Percentiles rank a stretch among this genome's conserved stretches.
phyloP scores from a whole-genome alignment of 2,797 vertebrate genomes.

The Danio aesculapii region DNA sequence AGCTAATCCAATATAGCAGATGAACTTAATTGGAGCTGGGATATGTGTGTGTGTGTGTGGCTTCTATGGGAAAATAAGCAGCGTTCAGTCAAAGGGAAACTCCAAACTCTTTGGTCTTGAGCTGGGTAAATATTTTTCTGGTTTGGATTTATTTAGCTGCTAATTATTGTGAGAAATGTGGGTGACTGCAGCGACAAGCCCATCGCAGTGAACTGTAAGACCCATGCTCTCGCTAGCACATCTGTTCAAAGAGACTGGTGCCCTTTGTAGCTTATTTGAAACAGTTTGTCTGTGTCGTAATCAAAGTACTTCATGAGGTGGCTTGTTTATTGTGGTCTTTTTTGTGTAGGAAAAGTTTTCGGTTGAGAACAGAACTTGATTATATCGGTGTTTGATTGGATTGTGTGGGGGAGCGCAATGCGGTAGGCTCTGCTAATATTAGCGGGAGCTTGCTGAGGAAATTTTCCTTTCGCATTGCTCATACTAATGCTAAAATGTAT shows the following conservation, averaged over 20 bases:
- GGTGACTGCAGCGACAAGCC: not conserved
- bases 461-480: not conserved
- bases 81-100: conserved; percentile 36
- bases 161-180: conserved; percentile 48
- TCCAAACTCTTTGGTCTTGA: conserved; percentile 47
- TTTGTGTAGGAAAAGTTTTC: conserved; percentile 1
- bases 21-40: conserved; percentile 48
- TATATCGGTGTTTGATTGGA: conserved; percentile 7
- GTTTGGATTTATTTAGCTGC: conserved; percentile 26
- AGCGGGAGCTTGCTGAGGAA: not conserved
- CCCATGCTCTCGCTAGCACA: not conserved
- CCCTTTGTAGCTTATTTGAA: conserved; percentile 36
- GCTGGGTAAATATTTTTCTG: conserved; percentile 50
- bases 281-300: conserved; percentile 18
- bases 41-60: conserved; percentile 28
- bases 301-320: conserved; percentile 20
- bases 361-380: not conserved
- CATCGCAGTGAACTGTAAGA: not conserved
- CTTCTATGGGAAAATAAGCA: conserved; percentile 46
- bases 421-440: conserved; percentile 12
- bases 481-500: no score
- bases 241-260: conserved; percentile 23
- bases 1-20: conserved; percentile 53
- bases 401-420: not conserved
- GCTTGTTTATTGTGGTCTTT: conserved; percentile 22